These are phyloP conservation scores for Cebidichthys violaceus DNA, from an alignment of 2,113 vertebrate genomes.

Conservation along the genomic window DNA sequence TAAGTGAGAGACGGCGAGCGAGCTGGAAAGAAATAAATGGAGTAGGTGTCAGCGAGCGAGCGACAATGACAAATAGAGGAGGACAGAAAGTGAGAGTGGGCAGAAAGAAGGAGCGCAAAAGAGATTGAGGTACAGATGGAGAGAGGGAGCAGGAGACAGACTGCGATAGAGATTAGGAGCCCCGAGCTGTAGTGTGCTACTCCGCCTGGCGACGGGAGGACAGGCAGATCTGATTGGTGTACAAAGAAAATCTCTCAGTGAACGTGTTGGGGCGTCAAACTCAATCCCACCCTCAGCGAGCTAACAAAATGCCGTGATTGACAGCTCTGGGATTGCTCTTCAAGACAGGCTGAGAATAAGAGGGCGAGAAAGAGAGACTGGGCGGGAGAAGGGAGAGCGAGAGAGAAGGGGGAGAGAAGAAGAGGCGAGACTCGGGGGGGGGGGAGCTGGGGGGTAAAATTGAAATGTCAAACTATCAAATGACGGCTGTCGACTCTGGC, in stretches of 20 bases:
- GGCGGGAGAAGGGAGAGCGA: constrained; percentile 14
- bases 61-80: constrained; percentile 68
- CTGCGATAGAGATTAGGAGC: constrained; percentile 69
- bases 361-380: constrained; percentile 43
- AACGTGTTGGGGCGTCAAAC: constrained; percentile 69
- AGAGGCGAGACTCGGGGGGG: constrained; percentile 20
- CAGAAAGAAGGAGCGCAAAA: constrained; percentile 33
- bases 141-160: constrained; percentile 55
- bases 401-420: constrained; percentile 17
- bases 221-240: constrained; percentile 76
- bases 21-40: constrained; percentile 40
- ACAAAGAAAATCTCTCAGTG: constrained; percentile 76
- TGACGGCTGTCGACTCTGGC: constrained; percentile 67
- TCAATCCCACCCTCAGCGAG: constrained; percentile 70
- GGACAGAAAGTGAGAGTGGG: constrained; percentile 61
- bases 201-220: constrained; percentile 68
- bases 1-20: constrained; percentile 29
- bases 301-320: constrained; percentile 75
- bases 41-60: constrained; percentile 59
- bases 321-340: constrained; percentile 74
- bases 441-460: constrained; percentile 65
- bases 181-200: constrained; percentile 51
- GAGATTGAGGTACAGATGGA: constrained; percentile 53
- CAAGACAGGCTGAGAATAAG: constrained; percentile 57
- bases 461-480: constrained; percentile 81